Base-by-base conservation (phyloP, 2,888 invertebrate genomes). In the Busseola fusca region DNA sequence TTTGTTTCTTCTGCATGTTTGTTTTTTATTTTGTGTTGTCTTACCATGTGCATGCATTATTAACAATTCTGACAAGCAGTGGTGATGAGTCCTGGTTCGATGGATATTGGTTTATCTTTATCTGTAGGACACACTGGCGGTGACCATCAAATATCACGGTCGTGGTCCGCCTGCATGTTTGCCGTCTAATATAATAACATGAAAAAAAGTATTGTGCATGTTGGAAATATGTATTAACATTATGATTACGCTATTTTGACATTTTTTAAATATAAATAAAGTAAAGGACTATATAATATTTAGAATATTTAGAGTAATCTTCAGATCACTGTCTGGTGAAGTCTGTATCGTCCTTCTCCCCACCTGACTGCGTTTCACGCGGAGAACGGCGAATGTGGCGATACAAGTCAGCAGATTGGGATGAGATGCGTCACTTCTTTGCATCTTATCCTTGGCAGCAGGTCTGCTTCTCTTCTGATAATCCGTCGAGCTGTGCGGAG, bases 1-100 rank as follows among this genome's bases (percentile, higher is more conserved):
- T 88, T 90, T 72, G 83, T 89, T 89, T 87, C 68, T 71, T 50
- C 30, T 74, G 67, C 67, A 72, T 74, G 73, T 45, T 60, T 57
- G 76, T 65, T 71, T 69, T 80, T 78, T 78, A 69, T 80, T 72
- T 77, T 81, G 68, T 81, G 78, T 56, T 62, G 69, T 81, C 52
- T 34, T 56, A 57, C 37, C 45, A n/a, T 42, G 5, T 50, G 62
- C 58, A 58, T 73, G 48, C 9, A 10, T 50, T 50, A 50, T n/a
- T 62, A 50, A 58, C 40, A 0, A 52, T 50, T 50, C 10, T 18
- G 21, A 3, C 16, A 21, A 16, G 27, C 27, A 59, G 1, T 9
- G 1, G 30, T 48, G 54, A 16, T 48, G 16, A 40, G 40, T 40
- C n/a, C 34, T 0, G 1, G 14, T 40, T 54, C 62, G 12, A 27